Base-by-base conservation (phyloP, 1,140 invertebrate species). In the Eurosta solidaginis region DNA sequence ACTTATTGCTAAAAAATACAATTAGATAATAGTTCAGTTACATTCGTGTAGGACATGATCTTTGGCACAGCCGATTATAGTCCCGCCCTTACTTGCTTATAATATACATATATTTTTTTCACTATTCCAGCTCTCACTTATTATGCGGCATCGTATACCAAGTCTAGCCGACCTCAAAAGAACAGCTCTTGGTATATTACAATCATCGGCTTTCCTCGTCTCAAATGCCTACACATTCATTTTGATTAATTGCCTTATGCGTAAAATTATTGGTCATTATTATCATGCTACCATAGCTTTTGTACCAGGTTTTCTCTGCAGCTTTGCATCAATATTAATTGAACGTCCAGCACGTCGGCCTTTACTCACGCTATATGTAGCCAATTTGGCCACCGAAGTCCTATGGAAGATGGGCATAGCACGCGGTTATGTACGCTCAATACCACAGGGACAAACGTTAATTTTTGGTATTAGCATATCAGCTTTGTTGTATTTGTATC, bases 381-480 rank as follows among this genome's bases (percentile, higher is more conserved):
- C 93, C 52, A 96, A 96, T 89, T 91, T 95, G 89, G 94, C 94
- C 29, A 93, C 93, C 20, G 94, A 96, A 89, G 93, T 93, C 6
- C 83, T 94, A 25, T 95, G 93, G 87, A 91, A 90, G 80, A 95
- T 95, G 94, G 89, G 91, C 2, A 89, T 92, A 40, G 89, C 90
- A 4, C 88, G 93, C 80, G 91, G 92, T 78, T 90, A 91, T 78
- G 88, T 93, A 27, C 89, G 85, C 10, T 90, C 91, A 10, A 86
- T 95, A 78, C 89, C 89, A 36, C 85, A 91, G 83, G 94, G 93
- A 25, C 91, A 94, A 87, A 90, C 92, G 42, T 88, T 91, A 22
- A 92, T 94, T 76, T 93, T 93, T 88, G 89, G 91, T 6, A 76
- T 83, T 10, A 91, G 92, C 63, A 90, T 92, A 80, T 88, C 92